Conservation (phyloP, 2,113 vertebrate genomes). For the Tympanuchus pallidicinctus region DNA sequence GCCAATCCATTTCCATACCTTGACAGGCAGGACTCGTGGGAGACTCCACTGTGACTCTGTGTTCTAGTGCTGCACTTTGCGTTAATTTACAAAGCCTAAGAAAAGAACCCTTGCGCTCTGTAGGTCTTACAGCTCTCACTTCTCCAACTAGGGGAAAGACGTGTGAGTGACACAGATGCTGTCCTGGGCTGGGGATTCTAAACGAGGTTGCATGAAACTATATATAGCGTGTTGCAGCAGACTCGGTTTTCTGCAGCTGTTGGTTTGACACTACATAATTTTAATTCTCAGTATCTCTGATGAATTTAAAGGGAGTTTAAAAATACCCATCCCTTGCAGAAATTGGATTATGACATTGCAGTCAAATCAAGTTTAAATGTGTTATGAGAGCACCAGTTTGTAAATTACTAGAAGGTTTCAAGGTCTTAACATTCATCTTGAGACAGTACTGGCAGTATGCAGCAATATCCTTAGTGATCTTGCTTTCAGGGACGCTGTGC, state of each 20-base stretch:
- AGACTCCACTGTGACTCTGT: background rate
- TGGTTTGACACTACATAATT: background rate
- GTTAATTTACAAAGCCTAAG: background rate
- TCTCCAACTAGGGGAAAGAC: background rate
- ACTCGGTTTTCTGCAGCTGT: background rate
- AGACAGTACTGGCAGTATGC: background rate
- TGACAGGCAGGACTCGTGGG: slow-evolving; percentile 9
- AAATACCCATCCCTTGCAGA: background rate
- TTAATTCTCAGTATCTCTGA: background rate
- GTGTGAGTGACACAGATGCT: background rate
- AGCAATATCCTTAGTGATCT: background rate
- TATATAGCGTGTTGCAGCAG: accelerated
- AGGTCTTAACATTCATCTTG: background rate
- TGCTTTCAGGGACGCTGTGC: background rate
- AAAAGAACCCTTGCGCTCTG: background rate
- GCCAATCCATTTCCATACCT: slow-evolving; percentile 34
- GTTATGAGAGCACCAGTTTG: background rate
- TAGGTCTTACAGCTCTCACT: background rate
- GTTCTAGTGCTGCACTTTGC: background rate
- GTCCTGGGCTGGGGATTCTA: background rate
- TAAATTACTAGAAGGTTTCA: background rate
- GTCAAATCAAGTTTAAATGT: background rate
- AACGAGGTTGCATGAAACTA: background rate
- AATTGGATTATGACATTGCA: background rate
- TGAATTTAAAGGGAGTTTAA: background rate